phyloP scores from a whole-genome alignment of 2,888 invertebrate genomes.

The Entomobrya proxima region DNA sequence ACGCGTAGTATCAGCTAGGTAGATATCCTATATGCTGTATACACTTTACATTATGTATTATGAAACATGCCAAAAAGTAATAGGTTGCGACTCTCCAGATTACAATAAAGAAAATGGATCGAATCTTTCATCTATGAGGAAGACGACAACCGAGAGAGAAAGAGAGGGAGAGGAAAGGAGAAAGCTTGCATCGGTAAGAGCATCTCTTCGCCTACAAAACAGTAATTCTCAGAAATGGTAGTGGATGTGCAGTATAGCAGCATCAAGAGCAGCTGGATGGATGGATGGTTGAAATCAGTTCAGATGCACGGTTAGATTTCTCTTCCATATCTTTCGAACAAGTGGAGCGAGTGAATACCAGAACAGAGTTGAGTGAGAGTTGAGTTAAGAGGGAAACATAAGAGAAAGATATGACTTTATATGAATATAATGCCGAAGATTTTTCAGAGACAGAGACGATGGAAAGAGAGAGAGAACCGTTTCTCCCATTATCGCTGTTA shows the following conservation, averaged over 20 bases:
- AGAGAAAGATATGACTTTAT: conserved; percentile 26
- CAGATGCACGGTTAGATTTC: conserved; percentile 57
- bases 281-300: conserved; percentile 63
- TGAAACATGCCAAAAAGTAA: conserved; percentile 59
- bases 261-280: conserved; percentile 42
- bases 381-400: neutral
- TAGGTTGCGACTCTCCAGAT: conserved; percentile 65
- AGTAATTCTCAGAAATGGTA: conserved; percentile 9
- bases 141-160: conserved; percentile 23
- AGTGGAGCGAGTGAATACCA: conserved; percentile 60
- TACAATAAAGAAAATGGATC: conserved; percentile 68
- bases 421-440: conserved; percentile 31
- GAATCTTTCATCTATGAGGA: conserved; percentile 63
- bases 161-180: conserved; percentile 42
- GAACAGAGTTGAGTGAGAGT: conserved; percentile 23
- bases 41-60: conserved; percentile 29
- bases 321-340: conserved; percentile 49
- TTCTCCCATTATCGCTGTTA: conserved; percentile 17
- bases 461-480: neutral
- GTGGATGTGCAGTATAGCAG: neutral
- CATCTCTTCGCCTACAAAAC: conserved; percentile 13
- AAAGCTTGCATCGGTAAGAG: conserved; percentile 49
- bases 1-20: neutral
- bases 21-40: conserved; percentile 13
- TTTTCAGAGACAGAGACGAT: neutral